phyloP scores from a whole-genome alignment of 2,888 invertebrate genomes.

The Yponomeuta plumbellus region DNA sequence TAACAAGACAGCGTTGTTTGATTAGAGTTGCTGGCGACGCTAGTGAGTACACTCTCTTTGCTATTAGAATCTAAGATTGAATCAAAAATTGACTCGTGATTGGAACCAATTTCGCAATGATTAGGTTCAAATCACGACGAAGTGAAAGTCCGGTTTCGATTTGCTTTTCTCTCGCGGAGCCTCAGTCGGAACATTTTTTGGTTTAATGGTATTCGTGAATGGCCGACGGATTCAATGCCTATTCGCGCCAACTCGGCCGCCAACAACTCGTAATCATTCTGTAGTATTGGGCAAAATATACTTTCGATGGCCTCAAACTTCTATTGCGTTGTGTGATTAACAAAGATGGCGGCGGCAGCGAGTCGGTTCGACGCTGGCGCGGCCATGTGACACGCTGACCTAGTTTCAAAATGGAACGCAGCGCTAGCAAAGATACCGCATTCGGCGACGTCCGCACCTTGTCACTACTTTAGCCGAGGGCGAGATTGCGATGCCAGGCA shows the following conservation, averaged over 20 bases:
- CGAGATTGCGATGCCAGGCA: background rate
- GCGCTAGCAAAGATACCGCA: slow-evolving; percentile 56
- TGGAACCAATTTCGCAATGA: slow-evolving; percentile 53
- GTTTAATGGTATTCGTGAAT: slow-evolving; percentile 5
- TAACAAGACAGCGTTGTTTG: background rate
- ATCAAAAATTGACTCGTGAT: slow-evolving; percentile 31
- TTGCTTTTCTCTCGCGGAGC: slow-evolving; percentile 46
- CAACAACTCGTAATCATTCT: slow-evolving; percentile 7
- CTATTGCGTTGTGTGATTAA: slow-evolving; percentile 45
- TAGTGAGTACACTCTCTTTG: background rate
- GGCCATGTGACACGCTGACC: slow-evolving; percentile 71
- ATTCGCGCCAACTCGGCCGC: slow-evolving; percentile 7
- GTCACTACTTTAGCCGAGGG: slow-evolving; percentile 11
- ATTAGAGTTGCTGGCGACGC: background rate
- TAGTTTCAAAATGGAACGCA: slow-evolving; percentile 73
- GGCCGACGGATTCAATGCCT: slow-evolving; percentile 3
- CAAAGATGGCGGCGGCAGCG: slow-evolving; percentile 65
- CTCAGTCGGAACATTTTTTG: slow-evolving; percentile 30
- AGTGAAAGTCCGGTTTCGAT: slow-evolving; percentile 61
- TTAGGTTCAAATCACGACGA: slow-evolving; percentile 37
- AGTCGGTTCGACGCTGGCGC: slow-evolving; percentile 40
- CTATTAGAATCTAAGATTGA: slow-evolving; percentile 18
- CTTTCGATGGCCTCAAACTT: slow-evolving; percentile 19
- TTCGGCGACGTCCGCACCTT: slow-evolving; percentile 39
- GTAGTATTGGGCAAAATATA: slow-evolving; percentile 14